phyloP scores from a whole-genome alignment of 2,888 invertebrate species.

The Drosophila sordidula region DNA sequence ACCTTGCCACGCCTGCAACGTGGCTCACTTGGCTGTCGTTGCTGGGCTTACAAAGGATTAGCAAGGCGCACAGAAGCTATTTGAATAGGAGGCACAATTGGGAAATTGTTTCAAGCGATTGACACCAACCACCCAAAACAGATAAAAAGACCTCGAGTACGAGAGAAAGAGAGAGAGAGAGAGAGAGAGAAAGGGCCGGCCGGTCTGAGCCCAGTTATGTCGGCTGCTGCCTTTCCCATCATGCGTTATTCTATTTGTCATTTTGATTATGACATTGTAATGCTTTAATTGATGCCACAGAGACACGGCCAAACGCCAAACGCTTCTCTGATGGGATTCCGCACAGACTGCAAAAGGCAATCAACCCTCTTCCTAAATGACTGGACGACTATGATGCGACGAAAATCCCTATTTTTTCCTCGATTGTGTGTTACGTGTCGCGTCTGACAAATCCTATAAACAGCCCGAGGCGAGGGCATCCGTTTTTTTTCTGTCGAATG shows the following conservation, averaged over 20 bases:
- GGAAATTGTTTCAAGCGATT: slow-evolving; percentile 71
- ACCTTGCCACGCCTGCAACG: slow-evolving; percentile 58
- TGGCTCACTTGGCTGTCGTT: slow-evolving; percentile 55
- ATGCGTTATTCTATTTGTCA: slow-evolving; percentile 85
- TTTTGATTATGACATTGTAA: slow-evolving; percentile 85
- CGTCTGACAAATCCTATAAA: slow-evolving; percentile 73
- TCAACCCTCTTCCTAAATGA: slow-evolving; percentile 64
- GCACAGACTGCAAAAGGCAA: slow-evolving; percentile 71
- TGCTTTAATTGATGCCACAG: slow-evolving; percentile 84
- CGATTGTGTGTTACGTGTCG: slow-evolving; percentile 38
- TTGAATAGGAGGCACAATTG: slow-evolving; percentile 76
- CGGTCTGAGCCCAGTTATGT: slow-evolving; percentile 25
- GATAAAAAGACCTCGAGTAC: too few relatives aligned
- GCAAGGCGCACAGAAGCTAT: slow-evolving; percentile 49
- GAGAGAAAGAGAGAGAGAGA: too few relatives aligned
- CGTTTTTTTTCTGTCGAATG: slow-evolving; percentile 43
- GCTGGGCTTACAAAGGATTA: slow-evolving; percentile 76
- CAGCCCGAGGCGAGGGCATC: slow-evolving; percentile 62
- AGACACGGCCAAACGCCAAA: slow-evolving; percentile 18
- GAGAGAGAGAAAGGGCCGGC: not conserved
- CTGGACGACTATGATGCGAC: slow-evolving; percentile 62
- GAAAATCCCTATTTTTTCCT: slow-evolving; percentile 34
- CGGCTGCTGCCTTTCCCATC: slow-evolving; percentile 83
- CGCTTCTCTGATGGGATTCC: slow-evolving; percentile 32
- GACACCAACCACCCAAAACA: too few relatives aligned